Conservation (phyloP, 2,797 vertebrate species). For the Trachurus trachurus region DNA sequence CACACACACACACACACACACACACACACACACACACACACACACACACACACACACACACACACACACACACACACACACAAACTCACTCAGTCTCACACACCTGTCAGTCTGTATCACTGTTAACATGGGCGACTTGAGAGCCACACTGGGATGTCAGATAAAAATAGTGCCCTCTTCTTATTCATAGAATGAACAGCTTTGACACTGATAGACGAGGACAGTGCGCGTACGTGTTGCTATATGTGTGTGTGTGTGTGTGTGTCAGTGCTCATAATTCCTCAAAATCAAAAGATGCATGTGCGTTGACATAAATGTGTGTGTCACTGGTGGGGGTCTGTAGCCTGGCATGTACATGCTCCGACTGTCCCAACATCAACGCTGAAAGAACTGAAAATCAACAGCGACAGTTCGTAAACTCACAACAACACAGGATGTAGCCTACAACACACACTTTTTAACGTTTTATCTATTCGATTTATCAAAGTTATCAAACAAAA, state of each 20-base stretch:
- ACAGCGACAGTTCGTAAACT: background rate
- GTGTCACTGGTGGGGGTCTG: background rate
- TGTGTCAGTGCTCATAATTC: slow-evolving; percentile 4
- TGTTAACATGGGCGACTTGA: slow-evolving; percentile 56
- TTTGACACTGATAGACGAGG: slow-evolving; percentile 60
- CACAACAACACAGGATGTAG: background rate
- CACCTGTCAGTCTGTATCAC: slow-evolving; percentile 58
- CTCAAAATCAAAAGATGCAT: slow-evolving; percentile 22
- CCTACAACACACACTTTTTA: background rate
- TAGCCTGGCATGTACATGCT: background rate
- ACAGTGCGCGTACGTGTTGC: slow-evolving; percentile 21
- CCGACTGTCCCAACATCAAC: background rate
- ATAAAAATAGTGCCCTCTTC: slow-evolving; percentile 69
- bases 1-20: slow-evolving; percentile 7
- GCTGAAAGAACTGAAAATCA: background rate
- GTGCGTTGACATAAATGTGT: slow-evolving; percentile 9
- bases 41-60: background rate
- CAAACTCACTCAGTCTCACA: background rate
- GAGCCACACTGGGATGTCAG: slow-evolving; percentile 58
- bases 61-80: too few species aligned
- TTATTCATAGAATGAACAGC: slow-evolving; percentile 71
- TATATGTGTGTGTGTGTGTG: slow-evolving; percentile 7
- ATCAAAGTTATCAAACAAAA: background rate
- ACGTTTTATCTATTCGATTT: background rate
- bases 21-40: background rate